Percentiles rank a stretch among this genome's conserved stretches.
Conservation (phyloP, 2,888 invertebrate genomes). For the Drosophila helvetica region DNA sequence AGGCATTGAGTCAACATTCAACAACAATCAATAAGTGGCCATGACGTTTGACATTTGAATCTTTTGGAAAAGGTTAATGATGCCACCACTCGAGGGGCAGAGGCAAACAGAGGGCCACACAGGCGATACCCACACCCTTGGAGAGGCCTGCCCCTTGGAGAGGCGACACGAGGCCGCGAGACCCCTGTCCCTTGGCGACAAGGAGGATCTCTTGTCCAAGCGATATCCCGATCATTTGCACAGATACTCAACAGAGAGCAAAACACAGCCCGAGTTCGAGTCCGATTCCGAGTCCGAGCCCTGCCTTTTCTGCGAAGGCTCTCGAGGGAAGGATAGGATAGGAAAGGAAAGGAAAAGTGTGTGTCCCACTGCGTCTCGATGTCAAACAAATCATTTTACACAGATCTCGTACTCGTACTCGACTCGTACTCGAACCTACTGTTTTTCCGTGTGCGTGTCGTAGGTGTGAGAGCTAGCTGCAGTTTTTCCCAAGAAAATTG, state of each 20-base stretch:
- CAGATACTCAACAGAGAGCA: slow-evolving; percentile 15
- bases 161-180: slow-evolving; percentile 11
- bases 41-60: slow-evolving; percentile 24
- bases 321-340: neutral
- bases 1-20: slow-evolving; percentile 54
- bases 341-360: slow-evolving; percentile 3
- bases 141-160: slow-evolving; percentile 1
- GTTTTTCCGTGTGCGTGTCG: slow-evolving; percentile 18
- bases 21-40: slow-evolving; percentile 37
- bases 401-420: slow-evolving; percentile 46
- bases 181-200: slow-evolving; percentile 1
- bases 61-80: slow-evolving; percentile 70
- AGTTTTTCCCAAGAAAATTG: slow-evolving; percentile 69
- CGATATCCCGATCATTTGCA: slow-evolving; percentile 31
- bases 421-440: slow-evolving; percentile 1
- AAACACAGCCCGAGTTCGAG: neutral
- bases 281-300: slow-evolving; percentile 3
- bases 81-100: slow-evolving; percentile 55
- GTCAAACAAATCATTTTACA: slow-evolving; percentile 76
- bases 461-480: slow-evolving; percentile 71
- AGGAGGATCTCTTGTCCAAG: slow-evolving; percentile 19
- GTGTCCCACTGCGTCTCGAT: slow-evolving; percentile 65
- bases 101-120: slow-evolving; percentile 57
- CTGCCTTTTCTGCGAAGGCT: slow-evolving; percentile 36
- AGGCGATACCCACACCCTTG: slow-evolving; percentile 38